phyloP scores from a whole-genome alignment of 2,797 vertebrate species.

The Lerista edwardsae region DNA sequence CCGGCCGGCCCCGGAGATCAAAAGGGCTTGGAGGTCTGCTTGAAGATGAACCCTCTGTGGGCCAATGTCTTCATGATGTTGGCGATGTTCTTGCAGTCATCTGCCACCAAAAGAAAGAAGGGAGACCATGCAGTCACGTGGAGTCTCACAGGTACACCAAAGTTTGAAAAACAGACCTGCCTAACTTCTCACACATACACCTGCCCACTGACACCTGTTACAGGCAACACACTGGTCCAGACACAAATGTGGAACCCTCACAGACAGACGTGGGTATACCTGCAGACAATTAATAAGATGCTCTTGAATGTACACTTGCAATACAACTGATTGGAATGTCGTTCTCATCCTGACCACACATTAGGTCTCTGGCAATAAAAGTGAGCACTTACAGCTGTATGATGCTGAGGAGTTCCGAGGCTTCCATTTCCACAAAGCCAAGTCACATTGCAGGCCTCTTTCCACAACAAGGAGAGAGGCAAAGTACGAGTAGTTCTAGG shows the following conservation, averaged over 20 bases:
- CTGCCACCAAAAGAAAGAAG: slow-evolving; percentile 63
- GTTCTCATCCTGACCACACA: background rate
- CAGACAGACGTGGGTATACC: too few species aligned
- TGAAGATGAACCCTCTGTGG: slow-evolving; percentile 85
- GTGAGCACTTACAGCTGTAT: too few species aligned
- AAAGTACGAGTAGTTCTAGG: background rate
- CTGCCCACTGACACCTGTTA: background rate
- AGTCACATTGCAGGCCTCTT: background rate
- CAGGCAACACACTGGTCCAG: too few species aligned
- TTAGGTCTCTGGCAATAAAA: background rate
- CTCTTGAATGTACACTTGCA: background rate
- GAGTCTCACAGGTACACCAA: background rate
- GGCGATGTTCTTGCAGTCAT: slow-evolving; percentile 86
- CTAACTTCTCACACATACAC: too few species aligned
- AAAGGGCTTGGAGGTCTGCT: slow-evolving; percentile 85
- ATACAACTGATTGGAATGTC: background rate
- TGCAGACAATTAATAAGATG: background rate
- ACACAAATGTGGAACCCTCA: background rate
- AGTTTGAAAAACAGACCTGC: background rate
- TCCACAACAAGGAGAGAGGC: background rate
- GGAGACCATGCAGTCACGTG: background rate
- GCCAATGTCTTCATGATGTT: slow-evolving; percentile 87
- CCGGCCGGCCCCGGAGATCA: slow-evolving; percentile 80
- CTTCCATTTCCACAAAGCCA: background rate
- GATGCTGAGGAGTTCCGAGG: too few species aligned